phyloP scores from a whole-genome alignment of 2,797 vertebrate species.

The Paedocypris micromegethes region DNA sequence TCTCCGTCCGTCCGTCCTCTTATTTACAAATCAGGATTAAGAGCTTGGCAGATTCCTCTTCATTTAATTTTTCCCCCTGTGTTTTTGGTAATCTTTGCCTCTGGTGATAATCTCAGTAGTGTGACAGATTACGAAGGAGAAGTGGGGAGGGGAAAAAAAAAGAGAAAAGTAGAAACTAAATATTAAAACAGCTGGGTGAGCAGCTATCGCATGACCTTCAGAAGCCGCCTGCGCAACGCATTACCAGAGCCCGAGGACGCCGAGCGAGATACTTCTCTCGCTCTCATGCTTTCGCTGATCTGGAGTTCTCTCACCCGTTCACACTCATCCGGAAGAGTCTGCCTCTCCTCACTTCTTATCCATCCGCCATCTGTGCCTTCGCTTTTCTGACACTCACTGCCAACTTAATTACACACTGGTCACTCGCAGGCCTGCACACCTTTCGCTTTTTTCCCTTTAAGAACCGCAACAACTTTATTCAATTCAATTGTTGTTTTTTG shows the following conservation, averaged over 20 bases:
- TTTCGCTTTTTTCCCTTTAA: slow-evolving; percentile 13
- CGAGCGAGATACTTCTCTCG: slow-evolving; percentile 58
- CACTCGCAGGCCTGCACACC: slow-evolving; percentile 3
- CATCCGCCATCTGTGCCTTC: slow-evolving; percentile 68
- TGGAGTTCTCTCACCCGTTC: slow-evolving; percentile 52
- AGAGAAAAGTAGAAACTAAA: slow-evolving; percentile 60
- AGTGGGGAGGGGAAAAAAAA: neutral
- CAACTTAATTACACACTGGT: slow-evolving; percentile 20
- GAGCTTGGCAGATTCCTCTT: slow-evolving; percentile 52
- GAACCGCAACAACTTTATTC: too few species aligned
- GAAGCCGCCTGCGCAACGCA: slow-evolving; percentile 68
- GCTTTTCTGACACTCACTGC: slow-evolving; percentile 45
- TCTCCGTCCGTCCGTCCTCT: slow-evolving; percentile 24
- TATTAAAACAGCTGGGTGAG: slow-evolving; percentile 72
- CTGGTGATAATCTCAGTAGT: slow-evolving; percentile 61
- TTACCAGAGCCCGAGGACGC: slow-evolving; percentile 65
- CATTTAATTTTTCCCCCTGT: slow-evolving; percentile 53
- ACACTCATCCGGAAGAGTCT: slow-evolving; percentile 61
- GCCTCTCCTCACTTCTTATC: slow-evolving; percentile 55
- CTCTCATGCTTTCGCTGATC: slow-evolving; percentile 50
- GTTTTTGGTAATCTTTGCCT: slow-evolving; percentile 58
- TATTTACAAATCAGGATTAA: slow-evolving; percentile 54
- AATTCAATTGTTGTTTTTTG: too few species aligned
- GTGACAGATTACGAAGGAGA: slow-evolving; percentile 53
- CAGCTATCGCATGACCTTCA: slow-evolving; percentile 67